Base-by-base conservation (phyloP, 2,113 vertebrate species). In the Ptilorrhoa leucosticta region DNA sequence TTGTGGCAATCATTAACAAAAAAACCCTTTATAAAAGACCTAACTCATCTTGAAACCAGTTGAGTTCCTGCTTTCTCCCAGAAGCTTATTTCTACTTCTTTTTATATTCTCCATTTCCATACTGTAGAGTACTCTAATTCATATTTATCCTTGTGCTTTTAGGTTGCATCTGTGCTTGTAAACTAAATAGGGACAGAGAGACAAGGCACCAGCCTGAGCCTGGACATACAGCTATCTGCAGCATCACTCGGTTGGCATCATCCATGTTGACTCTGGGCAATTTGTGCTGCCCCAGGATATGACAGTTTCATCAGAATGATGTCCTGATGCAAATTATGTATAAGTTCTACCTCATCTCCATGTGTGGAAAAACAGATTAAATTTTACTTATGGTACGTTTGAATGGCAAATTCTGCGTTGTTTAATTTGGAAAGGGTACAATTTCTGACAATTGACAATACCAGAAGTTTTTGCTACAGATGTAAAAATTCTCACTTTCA, bases 251-350 rank as follows among this genome's bases (percentile, higher is more conserved):
- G 30, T 28, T 64, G 51, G 7, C 61, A 65, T 17, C 23, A 51
- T 35, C 58, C 0, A 0, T 61, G 31, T 11, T 65, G 16, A 26
- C 35, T 33, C n/a, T 53, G 56, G 19, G 21, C 16, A 44, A 30
- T 18, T 65, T 37, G 13, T 35, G 22, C 58, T 81, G 11, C 22
- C 6, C 17, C n/a, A 53, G 37, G 37, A 31, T 24, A 18, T n/a
- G 20, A 7, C 2, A 40, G 20, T 47, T 89, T 83, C 28, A 33
- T 42, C n/a, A 76, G 18, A 79, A 21, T 57, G 21, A 44, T 30
- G 42, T 1, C 21, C n/a, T 68, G 21, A 57, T 35, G 11, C 1
- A 53, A 57, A 40, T 68, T 66, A 9, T 58, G 7, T 48, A 39
- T 23, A 44, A 4, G 15, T 83, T 83, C 47, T 57, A 53, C 14